Conservation (phyloP, 2,113 vertebrate species). For the Passerina amoena region DNA sequence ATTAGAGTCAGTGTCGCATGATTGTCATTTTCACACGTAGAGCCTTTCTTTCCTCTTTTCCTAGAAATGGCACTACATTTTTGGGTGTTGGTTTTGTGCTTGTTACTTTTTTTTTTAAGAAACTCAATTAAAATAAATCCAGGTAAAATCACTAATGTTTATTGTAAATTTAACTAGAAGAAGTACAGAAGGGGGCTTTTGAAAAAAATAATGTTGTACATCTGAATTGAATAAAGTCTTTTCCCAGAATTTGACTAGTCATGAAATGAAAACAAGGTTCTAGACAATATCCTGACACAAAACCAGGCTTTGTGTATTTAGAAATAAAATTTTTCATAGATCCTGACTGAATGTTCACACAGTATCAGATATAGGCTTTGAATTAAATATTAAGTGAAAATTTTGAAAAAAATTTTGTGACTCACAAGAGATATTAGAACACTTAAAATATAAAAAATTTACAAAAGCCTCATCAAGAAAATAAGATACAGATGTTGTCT, state of each 20-base stretch:
- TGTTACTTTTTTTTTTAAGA: neutral
- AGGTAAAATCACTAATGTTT: neutral
- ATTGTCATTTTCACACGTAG: neutral
- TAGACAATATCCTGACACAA: neutral
- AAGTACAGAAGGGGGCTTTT: neutral
- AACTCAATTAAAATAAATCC: neutral
- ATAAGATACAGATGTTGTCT: neutral
- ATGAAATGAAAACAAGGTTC: neutral
- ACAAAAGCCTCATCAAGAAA: conserved; percentile 43
- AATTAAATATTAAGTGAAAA: conserved; percentile 29
- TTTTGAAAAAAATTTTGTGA: neutral
- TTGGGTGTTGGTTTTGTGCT: neutral
- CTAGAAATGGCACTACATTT: neutral
- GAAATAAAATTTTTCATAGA: neutral
- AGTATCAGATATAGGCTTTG: neutral
- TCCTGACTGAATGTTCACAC: neutral
- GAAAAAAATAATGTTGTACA: neutral
- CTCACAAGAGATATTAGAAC: conserved; percentile 17
- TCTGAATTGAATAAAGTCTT: neutral
- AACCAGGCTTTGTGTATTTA: neutral
- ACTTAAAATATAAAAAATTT: conserved; percentile 31
- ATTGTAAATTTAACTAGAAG: neutral
- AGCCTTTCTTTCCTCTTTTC: neutral
- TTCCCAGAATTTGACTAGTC: neutral
- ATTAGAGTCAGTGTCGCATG: neutral